phyloP scores from a whole-genome alignment of 1,140 invertebrate species.

The Drosophila kohkoa region DNA sequence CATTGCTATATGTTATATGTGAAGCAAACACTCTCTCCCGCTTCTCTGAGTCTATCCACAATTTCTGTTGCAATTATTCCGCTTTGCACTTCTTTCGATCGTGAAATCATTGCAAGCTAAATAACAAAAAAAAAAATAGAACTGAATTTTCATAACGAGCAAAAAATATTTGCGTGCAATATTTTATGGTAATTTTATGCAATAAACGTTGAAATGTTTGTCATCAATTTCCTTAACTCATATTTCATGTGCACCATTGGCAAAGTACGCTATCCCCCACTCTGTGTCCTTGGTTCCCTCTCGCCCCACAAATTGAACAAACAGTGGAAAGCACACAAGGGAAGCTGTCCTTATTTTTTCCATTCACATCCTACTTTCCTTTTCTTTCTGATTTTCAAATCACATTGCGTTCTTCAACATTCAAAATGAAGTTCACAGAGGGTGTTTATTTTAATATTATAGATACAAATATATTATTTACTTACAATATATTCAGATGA shows the following conservation, averaged over 20 bases:
- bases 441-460: background rate
- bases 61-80: constrained; percentile 38
- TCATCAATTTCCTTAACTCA: constrained; percentile 83
- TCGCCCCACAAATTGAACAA: constrained; percentile 32
- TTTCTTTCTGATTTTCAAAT: constrained; percentile 9
- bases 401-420: constrained; percentile 22
- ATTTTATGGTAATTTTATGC: constrained; percentile 83
- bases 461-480: too few relatives aligned
- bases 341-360: constrained; percentile 56
- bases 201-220: constrained; percentile 83
- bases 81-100: constrained; percentile 24
- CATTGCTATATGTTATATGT: background rate
- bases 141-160: constrained; percentile 64
- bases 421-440: background rate
- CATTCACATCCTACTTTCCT: constrained; percentile 38
- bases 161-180: constrained; percentile 66
- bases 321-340: background rate
- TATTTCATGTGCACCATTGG: constrained; percentile 74
- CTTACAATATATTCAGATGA: too few relatives aligned
- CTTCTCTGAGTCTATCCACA: background rate
- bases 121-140: constrained; percentile 9
- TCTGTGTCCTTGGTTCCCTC: background rate
- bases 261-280: constrained; percentile 7
- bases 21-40: background rate
- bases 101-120: constrained; percentile 19